A percentile compares a stretch with the other conserved stretches of the same genome.
phyloP scores from a whole-genome alignment of 2,113 vertebrate genomes.

The Cynopterus brachyotis region DNA sequence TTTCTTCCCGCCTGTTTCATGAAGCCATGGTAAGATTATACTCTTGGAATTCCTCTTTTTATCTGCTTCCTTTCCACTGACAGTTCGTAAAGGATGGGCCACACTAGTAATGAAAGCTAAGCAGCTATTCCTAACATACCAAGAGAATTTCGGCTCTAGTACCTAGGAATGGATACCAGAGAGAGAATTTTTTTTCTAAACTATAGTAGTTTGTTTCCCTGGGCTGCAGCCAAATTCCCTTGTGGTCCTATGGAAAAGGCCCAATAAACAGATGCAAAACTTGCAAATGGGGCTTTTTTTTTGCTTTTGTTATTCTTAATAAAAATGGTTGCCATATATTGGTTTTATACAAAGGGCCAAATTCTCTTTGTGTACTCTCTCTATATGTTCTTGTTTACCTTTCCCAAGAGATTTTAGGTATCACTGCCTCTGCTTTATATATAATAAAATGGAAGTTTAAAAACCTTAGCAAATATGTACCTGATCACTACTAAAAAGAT shows the following conservation, averaged over 20 bases:
- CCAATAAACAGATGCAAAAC: constrained; percentile 40
- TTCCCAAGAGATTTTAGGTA: neutral
- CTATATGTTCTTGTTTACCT: neutral
- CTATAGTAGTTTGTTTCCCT: neutral
- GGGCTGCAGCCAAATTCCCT: neutral
- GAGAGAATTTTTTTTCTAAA: neutral
- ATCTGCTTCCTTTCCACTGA: constrained; percentile 67
- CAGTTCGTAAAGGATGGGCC: constrained; percentile 70
- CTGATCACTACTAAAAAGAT: neutral
- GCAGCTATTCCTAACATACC: constrained; percentile 37
- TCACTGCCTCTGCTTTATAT: neutral
- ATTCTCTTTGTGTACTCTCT: neutral
- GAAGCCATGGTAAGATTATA: constrained; percentile 45
- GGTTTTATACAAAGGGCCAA: neutral
- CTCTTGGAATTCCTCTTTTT: constrained; percentile 60
- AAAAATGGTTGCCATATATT: neutral
- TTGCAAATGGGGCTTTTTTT: neutral
- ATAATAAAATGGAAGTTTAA: neutral
- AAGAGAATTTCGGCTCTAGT: neutral
- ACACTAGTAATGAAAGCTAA: constrained; percentile 41
- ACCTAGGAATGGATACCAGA: neutral
- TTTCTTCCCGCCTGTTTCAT: constrained; percentile 50
- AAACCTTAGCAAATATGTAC: neutral
- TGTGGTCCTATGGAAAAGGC: neutral
- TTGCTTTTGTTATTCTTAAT: constrained; percentile 8